phyloP scores from a whole-genome alignment of 1,140 invertebrate species.

The Lasioglossum albipes region DNA sequence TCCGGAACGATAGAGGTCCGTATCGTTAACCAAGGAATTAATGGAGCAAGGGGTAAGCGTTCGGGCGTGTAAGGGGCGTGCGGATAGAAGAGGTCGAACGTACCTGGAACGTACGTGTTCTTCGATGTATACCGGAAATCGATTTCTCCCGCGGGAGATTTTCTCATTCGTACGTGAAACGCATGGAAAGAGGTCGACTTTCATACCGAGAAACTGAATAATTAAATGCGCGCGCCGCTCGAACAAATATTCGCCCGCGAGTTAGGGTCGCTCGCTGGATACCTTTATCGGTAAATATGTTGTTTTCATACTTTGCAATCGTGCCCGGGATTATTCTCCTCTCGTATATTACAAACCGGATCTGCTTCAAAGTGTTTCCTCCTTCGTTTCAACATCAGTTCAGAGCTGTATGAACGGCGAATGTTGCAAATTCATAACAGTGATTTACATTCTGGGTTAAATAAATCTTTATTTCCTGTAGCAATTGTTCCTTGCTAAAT shows the following conservation, averaged over 20 bases:
- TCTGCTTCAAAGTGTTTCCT: too few species aligned
- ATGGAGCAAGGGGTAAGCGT: constrained; percentile 38
- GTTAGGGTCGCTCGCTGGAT: neutral
- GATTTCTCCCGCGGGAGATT: constrained; percentile 56
- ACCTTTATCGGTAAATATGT: neutral
- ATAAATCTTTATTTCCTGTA: too few species aligned
- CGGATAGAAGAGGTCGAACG: constrained; percentile 4
- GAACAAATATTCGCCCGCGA: constrained; percentile 1
- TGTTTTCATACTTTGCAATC: neutral
- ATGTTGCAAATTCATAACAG: too few species aligned
- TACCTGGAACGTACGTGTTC: constrained; percentile 32
- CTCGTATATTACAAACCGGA: neutral
- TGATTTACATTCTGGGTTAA: too few species aligned
- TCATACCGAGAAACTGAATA: constrained; percentile 38
- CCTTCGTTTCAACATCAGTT: too few species aligned
- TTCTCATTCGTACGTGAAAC: constrained; percentile 45
- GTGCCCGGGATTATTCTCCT: neutral
- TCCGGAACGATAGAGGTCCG: constrained; percentile 10
- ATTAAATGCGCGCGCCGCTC: constrained; percentile 52
- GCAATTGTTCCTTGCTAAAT: too few species aligned
- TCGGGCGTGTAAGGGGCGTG: constrained; percentile 17
- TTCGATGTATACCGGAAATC: constrained; percentile 57
- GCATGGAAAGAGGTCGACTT: constrained; percentile 6
- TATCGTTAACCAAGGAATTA: constrained; percentile 45
- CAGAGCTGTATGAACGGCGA: too few species aligned